phyloP scores from a whole-genome alignment of 2,797 vertebrate genomes.

The Pristis pectinata region DNA sequence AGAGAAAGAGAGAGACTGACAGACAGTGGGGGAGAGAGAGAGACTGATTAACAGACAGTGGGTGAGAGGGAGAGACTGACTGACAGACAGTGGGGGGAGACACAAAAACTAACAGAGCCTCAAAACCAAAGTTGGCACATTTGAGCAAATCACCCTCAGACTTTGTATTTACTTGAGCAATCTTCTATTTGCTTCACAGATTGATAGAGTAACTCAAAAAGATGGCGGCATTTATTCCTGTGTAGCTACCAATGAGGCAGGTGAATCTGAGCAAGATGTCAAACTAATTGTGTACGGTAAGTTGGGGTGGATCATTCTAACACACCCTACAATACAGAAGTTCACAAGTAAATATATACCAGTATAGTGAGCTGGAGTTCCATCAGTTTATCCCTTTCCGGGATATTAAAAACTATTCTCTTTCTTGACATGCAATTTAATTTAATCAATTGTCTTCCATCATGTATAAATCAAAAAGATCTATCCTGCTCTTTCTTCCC shows the following conservation, averaged over 20 bases:
- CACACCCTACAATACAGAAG: not conserved
- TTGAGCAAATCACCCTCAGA: not conserved
- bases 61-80: no score
- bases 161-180: not conserved
- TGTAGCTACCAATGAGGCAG: constrained; percentile 45
- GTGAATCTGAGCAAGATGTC: constrained; percentile 45
- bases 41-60: no score
- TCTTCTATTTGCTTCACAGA: constrained; percentile 43
- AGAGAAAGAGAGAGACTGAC: not conserved
- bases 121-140: not conserved
- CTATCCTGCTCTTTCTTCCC: not conserved
- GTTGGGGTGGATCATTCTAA: constrained; percentile 1
- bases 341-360: not conserved
- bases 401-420: not conserved
- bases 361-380: no score
- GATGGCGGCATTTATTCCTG: constrained; percentile 53
- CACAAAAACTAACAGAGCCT: not conserved
- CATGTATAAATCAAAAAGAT: not conserved
- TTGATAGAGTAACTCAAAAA: constrained; percentile 47
- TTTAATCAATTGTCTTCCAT: not conserved
- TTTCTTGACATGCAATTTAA: not conserved
- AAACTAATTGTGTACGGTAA: constrained; percentile 45
- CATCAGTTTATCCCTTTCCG: no score
- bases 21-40: no score
- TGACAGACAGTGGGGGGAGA: no score